phyloP scores from a whole-genome alignment of 2,797 vertebrate genomes.

The Echeneis naucrates region DNA sequence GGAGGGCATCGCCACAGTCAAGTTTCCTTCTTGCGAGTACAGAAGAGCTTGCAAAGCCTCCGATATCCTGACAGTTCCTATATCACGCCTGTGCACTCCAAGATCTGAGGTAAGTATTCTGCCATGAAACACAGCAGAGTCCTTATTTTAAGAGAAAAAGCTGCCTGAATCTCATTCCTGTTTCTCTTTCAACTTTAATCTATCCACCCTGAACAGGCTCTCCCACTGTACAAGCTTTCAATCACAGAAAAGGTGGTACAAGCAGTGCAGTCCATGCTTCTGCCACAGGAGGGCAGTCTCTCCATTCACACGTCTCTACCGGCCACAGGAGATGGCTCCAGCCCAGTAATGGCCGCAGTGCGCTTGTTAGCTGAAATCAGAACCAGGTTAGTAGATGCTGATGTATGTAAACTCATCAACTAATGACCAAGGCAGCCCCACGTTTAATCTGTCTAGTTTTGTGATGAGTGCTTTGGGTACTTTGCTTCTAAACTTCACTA shows the following conservation, averaged over 20 bases:
- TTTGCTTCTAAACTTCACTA: not conserved
- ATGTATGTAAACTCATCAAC: not conserved
- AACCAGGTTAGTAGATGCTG: constrained; percentile 87
- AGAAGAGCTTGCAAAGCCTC: constrained; percentile 95
- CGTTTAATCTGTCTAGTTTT: not conserved
- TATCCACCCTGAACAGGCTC: constrained; percentile 82
- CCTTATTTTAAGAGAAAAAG: not conserved
- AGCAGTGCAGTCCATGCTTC: constrained; percentile 99
- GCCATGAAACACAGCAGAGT: not conserved
- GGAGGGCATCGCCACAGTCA: constrained; percentile 98
- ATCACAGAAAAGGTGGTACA: constrained; percentile 99
- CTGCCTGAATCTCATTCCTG: constrained; percentile 14
- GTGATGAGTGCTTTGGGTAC: not conserved
- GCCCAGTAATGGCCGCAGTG: constrained; percentile 98
- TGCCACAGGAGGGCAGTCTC: constrained; percentile 99
- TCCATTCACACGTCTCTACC: constrained; percentile 98
- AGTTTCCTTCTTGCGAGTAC: constrained; percentile 94
- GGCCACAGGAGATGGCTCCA: constrained; percentile 97
- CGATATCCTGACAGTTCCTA: constrained; percentile 93
- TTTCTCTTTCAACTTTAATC: not conserved
- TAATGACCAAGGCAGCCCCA: not conserved
- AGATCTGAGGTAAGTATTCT: constrained; percentile 91
- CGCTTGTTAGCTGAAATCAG: constrained; percentile 97
- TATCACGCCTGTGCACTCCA: constrained; percentile 96
- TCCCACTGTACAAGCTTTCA: constrained; percentile 98